Evolutionary conservation across 2,888 invertebrate genomes (phyloP).

Genomic region (Strigamia transsilvanica): DNA sequence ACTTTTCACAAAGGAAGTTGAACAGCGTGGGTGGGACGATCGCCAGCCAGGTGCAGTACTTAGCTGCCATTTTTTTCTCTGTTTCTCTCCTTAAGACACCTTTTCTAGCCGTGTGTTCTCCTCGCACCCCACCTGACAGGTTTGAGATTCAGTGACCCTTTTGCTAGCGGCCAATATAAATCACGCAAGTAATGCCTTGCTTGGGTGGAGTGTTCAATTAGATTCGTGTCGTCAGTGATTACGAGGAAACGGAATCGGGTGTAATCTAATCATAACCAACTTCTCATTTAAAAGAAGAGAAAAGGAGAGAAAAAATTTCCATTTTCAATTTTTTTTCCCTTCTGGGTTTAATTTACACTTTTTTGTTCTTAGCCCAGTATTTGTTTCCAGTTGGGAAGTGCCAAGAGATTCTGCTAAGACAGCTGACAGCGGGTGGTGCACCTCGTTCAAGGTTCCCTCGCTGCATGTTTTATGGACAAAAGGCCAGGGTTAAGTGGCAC

Average conservation of each 20-base stretch:
- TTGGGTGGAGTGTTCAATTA: slow-evolving; percentile 44
- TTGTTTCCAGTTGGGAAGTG: slow-evolving; percentile 42
- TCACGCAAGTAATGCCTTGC: slow-evolving; percentile 24
- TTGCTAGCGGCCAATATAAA: slow-evolving; percentile 39
- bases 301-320: neutral
- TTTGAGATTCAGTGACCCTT: slow-evolving; percentile 42
- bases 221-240: slow-evolving; percentile 42
- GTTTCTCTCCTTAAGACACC: neutral
- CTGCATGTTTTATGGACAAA: slow-evolving; percentile 52
- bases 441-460: slow-evolving; percentile 44
- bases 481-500: slow-evolving; percentile 54
- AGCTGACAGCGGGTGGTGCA: slow-evolving; percentile 44
- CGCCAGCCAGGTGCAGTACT: slow-evolving; percentile 20
- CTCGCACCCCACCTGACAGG: slow-evolving; percentile 23
- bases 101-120: neutral
- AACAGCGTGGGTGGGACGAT: slow-evolving; percentile 26
- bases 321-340: neutral
- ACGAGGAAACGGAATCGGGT: slow-evolving; percentile 23
- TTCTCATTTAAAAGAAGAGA: neutral
- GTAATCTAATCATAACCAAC: slow-evolving; percentile 5
- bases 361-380: neutral
- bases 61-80: slow-evolving; percentile 30
- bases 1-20: slow-evolving; percentile 28
- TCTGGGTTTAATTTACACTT: slow-evolving; percentile 16
- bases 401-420: slow-evolving; percentile 38